These are phyloP conservation scores for Plebejus argus DNA, from an alignment of 2,888 invertebrate genomes.

Conservation along the genomic window DNA sequence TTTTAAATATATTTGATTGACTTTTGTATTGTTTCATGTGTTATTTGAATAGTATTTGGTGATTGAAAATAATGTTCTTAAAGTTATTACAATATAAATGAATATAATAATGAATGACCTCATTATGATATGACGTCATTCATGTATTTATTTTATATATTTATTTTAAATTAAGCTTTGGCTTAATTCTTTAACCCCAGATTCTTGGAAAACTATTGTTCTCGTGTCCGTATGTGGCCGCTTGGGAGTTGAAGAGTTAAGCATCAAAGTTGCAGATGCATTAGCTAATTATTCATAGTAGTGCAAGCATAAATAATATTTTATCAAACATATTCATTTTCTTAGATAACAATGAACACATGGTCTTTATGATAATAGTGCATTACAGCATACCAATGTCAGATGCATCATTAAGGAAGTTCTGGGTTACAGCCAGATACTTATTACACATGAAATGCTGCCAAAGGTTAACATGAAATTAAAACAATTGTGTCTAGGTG, in stretches of 20 bases:
- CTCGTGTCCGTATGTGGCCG: no score
- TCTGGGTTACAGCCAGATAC: constrained; percentile 68
- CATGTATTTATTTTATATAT: no score
- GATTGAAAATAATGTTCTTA: background rate
- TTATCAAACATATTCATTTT: background rate
- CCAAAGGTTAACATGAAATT: constrained; percentile 66
- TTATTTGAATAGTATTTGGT: background rate
- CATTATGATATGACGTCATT: no score
- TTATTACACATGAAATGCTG: constrained; percentile 56
- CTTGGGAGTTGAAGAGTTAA: no score
- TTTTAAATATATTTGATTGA: background rate
- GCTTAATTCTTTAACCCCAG: no score
- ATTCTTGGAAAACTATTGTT: no score
- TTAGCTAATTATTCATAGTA: background rate
- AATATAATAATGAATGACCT: background rate
- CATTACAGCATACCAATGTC: constrained; percentile 31
- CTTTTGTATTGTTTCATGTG: background rate
- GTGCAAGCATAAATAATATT: background rate
- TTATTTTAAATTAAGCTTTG: no score
- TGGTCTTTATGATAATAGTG: constrained; percentile 22
- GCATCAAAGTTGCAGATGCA: background rate
- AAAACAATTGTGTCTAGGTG: constrained; percentile 37
- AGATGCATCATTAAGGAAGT: constrained; percentile 58
- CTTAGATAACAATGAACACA: background rate
- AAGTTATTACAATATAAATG: background rate